phyloP scores from a whole-genome alignment of 2,797 vertebrate species.

The Tolypeutes matacus region DNA sequence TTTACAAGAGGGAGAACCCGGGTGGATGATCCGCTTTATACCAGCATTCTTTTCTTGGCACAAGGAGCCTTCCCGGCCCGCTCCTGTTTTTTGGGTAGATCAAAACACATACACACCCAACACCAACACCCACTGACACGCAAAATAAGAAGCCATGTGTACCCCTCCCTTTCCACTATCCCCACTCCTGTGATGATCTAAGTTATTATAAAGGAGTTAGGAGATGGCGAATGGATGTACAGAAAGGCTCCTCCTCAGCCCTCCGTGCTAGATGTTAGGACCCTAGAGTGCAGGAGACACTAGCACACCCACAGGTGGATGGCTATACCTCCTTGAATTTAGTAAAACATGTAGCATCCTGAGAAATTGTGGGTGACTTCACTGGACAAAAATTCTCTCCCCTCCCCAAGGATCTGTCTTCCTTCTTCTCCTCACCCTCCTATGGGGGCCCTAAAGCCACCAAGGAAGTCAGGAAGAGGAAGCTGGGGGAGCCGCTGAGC shows the following conservation, averaged over 20 bases:
- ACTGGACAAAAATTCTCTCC: slow-evolving; percentile 58
- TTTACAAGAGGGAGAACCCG: slow-evolving; percentile 32
- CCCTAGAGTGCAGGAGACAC: neutral
- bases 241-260: neutral
- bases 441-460: slow-evolving; percentile 73
- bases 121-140: slow-evolving; percentile 46
- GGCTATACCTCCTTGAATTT: slow-evolving; percentile 32
- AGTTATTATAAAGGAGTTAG: neutral
- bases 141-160: slow-evolving; percentile 55
- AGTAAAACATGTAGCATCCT: slow-evolving; percentile 61
- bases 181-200: slow-evolving; percentile 11
- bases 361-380: slow-evolving; percentile 41
- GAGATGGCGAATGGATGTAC: neutral
- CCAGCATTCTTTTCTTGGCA: slow-evolving; percentile 37
- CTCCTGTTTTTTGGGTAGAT: slow-evolving; percentile 27
- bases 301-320: neutral
- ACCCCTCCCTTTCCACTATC: slow-evolving; percentile 26
- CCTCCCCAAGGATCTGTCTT: slow-evolving; percentile 62
- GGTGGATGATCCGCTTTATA: slow-evolving; percentile 36
- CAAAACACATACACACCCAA: slow-evolving; percentile 46
- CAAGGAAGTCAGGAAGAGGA: slow-evolving; percentile 82
- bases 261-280: neutral
- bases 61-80: slow-evolving; percentile 9
- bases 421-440: slow-evolving; percentile 71
- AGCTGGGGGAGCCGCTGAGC: slow-evolving; percentile 54